phyloP scores from a whole-genome alignment of 2,797 vertebrate genomes.

The Bryconaethiops microstoma region DNA sequence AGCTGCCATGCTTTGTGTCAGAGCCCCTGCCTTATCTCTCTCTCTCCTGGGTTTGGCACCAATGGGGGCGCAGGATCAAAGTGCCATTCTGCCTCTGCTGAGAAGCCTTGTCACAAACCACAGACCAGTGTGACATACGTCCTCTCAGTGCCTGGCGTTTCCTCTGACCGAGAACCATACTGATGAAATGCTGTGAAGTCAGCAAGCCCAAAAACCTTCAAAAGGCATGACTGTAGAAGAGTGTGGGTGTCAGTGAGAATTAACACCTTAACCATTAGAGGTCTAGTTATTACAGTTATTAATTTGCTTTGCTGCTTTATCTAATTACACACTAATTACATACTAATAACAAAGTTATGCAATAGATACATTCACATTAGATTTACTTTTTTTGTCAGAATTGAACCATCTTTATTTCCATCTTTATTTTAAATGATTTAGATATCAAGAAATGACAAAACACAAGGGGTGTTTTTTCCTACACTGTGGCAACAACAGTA shows the following conservation, averaged over 20 bases:
- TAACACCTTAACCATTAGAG: neutral
- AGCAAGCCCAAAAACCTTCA: constrained; percentile 20
- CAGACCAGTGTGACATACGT: constrained; percentile 64
- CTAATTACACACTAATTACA: neutral
- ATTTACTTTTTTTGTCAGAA: too few species aligned
- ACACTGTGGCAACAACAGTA: too few species aligned
- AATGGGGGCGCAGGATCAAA: constrained; percentile 70
- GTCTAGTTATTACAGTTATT: neutral
- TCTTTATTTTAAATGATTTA: too few species aligned
- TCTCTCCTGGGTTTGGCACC: constrained; percentile 67
- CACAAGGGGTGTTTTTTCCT: too few species aligned
- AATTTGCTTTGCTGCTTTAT: neutral
- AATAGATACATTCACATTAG: too few species aligned
- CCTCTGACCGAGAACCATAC: constrained; percentile 72
- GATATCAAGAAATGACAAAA: too few species aligned
- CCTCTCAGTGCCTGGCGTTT: constrained; percentile 65
- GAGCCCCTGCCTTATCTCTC: constrained; percentile 69
- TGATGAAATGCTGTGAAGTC: constrained; percentile 35
- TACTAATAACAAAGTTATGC: too few species aligned
- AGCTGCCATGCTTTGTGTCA: constrained; percentile 59
- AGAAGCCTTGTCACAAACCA: constrained; percentile 64
- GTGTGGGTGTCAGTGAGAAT: neutral
- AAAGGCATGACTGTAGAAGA: neutral
- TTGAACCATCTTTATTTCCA: too few species aligned
- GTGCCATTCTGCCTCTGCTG: constrained; percentile 56